A percentile compares a stretch with the other conserved stretches of the same genome.
Conservation (phyloP, 2,113 vertebrate species). For the Plectropomus leopardus region DNA sequence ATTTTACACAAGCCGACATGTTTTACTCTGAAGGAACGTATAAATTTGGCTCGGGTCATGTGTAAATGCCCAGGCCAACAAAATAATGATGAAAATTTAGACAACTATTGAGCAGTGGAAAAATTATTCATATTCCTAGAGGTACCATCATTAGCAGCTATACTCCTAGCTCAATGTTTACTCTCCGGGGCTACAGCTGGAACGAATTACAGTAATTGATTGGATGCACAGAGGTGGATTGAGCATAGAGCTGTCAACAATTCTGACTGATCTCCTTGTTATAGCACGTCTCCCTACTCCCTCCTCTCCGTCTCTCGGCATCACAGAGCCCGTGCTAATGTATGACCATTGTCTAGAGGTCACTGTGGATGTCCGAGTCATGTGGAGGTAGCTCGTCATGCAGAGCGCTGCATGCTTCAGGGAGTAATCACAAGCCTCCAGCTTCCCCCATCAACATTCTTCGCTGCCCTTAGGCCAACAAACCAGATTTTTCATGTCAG, state of each 20-base stretch:
- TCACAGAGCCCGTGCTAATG: constrained; percentile 51
- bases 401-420: constrained; percentile 78
- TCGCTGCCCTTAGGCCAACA: constrained; percentile 82
- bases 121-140: constrained; percentile 33
- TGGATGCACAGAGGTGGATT: constrained; percentile 52
- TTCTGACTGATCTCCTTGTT: constrained; percentile 62
- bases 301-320: constrained; percentile 34
- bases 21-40: constrained; percentile 45
- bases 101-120: constrained; percentile 49
- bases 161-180: constrained; percentile 48
- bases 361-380: constrained; percentile 76
- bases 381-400: constrained; percentile 75
- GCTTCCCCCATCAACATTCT: constrained; percentile 81
- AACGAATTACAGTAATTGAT: constrained; percentile 65
- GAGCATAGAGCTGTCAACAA: constrained; percentile 39
- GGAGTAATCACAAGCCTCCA: constrained; percentile 82
- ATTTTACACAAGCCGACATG: constrained; percentile 28
- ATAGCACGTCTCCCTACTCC: constrained; percentile 8
- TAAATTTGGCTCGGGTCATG: constrained; percentile 29
- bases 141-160: constrained; percentile 59
- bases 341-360: constrained; percentile 82
- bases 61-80: constrained; percentile 39
- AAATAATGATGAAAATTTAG: constrained; percentile 57
- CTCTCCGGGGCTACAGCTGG: constrained; percentile 45
- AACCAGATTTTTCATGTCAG: constrained; percentile 88